These are phyloP conservation scores for Cathartes aura DNA, from an alignment of 2,113 vertebrate genomes.

Conservation along the genomic window DNA sequence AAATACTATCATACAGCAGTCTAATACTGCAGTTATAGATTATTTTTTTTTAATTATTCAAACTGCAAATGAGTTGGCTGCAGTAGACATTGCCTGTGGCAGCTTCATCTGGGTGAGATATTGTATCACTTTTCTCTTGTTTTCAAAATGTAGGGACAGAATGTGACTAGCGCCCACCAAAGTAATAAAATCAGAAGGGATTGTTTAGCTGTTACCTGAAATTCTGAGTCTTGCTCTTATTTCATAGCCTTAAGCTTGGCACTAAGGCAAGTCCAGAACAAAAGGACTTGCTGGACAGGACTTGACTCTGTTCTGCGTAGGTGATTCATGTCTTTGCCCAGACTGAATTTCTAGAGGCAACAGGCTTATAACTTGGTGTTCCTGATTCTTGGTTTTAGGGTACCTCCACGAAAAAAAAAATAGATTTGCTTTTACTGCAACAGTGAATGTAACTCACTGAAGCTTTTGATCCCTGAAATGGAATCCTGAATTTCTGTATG, in stretches of 20 bases:
- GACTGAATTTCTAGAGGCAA: neutral
- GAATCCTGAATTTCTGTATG: neutral
- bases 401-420: neutral
- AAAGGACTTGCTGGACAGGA: neutral
- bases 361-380: neutral
- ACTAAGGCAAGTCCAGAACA: neutral
- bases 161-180: neutral
- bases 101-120: neutral
- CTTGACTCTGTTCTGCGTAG: neutral
- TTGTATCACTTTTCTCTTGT: neutral
- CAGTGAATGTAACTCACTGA: neutral
- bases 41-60: neutral
- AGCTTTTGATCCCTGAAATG: neutral
- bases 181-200: neutral
- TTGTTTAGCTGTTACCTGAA: neutral
- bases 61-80: neutral
- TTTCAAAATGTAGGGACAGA: neutral
- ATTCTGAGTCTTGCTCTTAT: neutral
- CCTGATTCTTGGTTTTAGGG: neutral
- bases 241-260: neutral
- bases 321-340: neutral
- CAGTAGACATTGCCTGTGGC: neutral
- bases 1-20: neutral
- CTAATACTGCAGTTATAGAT: neutral
- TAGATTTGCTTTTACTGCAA: neutral